Conservation (phyloP, 2,888 invertebrate genomes). For the Heliconius hortense region DNA sequence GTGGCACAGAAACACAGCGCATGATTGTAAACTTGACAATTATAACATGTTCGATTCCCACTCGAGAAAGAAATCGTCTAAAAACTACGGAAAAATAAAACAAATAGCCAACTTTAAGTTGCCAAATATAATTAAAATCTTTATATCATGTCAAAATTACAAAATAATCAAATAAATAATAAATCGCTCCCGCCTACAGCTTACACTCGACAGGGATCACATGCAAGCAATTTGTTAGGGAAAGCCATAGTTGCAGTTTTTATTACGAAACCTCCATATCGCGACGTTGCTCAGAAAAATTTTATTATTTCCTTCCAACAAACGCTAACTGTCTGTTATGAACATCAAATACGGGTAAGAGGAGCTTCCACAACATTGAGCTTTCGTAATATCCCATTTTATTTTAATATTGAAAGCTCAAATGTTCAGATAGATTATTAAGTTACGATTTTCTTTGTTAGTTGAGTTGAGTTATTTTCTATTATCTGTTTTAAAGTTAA, state of each 20-base stretch:
- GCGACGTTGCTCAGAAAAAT: constrained; percentile 50
- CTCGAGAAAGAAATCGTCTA: neutral
- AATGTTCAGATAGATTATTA: constrained; percentile 10
- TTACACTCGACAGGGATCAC: constrained; percentile 57
- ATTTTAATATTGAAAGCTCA: constrained; percentile 33
- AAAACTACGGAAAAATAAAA: too few species aligned
- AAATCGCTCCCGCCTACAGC: constrained; percentile 42
- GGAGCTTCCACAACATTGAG: constrained; percentile 41
- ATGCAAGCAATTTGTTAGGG: constrained; percentile 68
- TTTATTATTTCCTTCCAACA: constrained; percentile 46
- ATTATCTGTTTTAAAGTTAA: neutral
- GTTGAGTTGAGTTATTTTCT: neutral
- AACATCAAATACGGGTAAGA: constrained; percentile 43
- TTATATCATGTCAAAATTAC: neutral
- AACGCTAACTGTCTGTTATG: constrained; percentile 46
- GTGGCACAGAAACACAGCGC: too few species aligned
- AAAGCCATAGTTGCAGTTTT: constrained; percentile 68
- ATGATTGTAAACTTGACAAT: too few species aligned
- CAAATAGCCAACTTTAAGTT: too few species aligned
- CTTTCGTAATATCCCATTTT: constrained; percentile 37
- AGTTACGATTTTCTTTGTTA: constrained; percentile 7
- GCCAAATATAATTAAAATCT: too few species aligned
- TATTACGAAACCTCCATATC: constrained; percentile 59
- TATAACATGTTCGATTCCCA: too few species aligned
- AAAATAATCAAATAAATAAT: neutral